Conservation (phyloP, 2,888 invertebrate genomes). For the Trachelus stipa region DNA sequence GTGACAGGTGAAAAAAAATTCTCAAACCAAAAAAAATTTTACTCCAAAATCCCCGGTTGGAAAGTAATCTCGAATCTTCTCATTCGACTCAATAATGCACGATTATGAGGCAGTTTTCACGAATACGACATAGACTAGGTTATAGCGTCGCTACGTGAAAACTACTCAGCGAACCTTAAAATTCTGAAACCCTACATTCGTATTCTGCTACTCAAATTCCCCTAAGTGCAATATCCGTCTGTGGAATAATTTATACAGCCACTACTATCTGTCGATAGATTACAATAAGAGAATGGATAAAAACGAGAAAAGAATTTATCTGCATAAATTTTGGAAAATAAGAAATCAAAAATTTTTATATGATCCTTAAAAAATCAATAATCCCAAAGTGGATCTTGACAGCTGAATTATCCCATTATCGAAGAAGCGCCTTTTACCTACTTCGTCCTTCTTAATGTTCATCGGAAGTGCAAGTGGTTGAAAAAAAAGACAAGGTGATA, state of each 20-base stretch:
- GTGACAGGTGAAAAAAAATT: not conserved
- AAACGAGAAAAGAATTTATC: not conserved
- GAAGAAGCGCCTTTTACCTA: no score
- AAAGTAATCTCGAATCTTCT: not conserved
- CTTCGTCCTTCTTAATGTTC: not conserved
- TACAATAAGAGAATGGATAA: not conserved
- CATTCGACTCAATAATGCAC: not conserved
- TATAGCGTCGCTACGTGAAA: not conserved
- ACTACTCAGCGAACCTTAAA: not conserved
- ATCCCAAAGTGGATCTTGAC: no score
- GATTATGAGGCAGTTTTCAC: not conserved
- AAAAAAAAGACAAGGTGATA: not conserved
- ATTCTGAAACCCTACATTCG: not conserved
- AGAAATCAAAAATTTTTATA: not conserved
- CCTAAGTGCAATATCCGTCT: not conserved
- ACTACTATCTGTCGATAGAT: not conserved
- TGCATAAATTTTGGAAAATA: not conserved
- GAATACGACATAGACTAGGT: not conserved
- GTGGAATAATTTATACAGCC: not conserved
- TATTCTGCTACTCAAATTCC: not conserved
- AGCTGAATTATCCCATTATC: not conserved
- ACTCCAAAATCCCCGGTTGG: not conserved
- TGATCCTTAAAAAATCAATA: not conserved
- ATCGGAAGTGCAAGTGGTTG: not conserved
- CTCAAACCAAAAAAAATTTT: no score